Base-by-base conservation (phyloP, 2,888 invertebrate genomes). In the Flabesymbios commensalis region DNA sequence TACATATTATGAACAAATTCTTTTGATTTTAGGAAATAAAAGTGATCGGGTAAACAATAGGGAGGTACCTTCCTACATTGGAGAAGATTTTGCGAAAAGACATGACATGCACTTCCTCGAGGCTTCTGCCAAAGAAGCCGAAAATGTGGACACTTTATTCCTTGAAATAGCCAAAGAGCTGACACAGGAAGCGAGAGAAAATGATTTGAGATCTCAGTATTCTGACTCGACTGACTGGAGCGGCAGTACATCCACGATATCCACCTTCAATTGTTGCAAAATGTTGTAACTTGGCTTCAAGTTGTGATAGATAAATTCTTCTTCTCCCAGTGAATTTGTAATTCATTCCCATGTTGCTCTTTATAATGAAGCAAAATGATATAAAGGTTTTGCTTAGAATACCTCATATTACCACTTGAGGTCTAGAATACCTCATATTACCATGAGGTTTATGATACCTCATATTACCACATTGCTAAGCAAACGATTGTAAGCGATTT, bases 11-110 rank as follows among this genome's bases (percentile, higher is more conserved):
- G n/a, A n/a, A n/a, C n/a, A n/a, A n/a, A n/a, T n/a, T n/a, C n/a
- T n/a, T n/a, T n/a, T n/a, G n/a, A n/a, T n/a, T n/a, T n/a, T 75
- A 93, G 93, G 94, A 73, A 98, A 98, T 84, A 98, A 98, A 88
- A 94, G 94, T 76, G 98, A 98, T 83, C 88, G 95, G 73, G 94
- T 94, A 79, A 95, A 95, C 81, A 80, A 81, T 45, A 87, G 96
- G 71, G 97, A 98, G 86, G 92, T 96, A 76, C 97, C 97, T 1
- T 89, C 90, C 31, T 90, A 93, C 78, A 93, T 97, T 49, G 98
- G 96, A 1, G 93, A 81, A 83, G 93, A 94, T 81, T 98, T 98
- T 86, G 93, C 97, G 24, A 92, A 92, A 77, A 88, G 93, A 72
- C 93, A 97, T 78, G 92, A 93, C 75, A 98, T 98, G 94, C 79